Conservation (phyloP, 2,888 invertebrate species). For the Brenthis daphne region DNA sequence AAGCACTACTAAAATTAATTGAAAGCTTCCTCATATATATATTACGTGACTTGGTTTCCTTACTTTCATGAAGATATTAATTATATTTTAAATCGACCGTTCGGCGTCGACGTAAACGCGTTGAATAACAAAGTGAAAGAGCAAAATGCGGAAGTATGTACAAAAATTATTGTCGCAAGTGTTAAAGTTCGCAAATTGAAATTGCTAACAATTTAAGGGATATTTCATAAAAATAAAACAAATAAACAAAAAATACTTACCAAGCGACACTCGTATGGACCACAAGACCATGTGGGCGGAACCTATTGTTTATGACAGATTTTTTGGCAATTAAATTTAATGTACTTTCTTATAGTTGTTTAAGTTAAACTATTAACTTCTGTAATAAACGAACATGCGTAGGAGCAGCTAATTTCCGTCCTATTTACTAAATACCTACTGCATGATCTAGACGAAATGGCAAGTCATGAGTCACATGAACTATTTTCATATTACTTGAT, state of each 20-base stretch:
- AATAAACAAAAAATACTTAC: too few relatives aligned
- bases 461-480: constrained; percentile 37
- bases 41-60: constrained; percentile 6
- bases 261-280: too few relatives aligned
- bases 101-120: too few relatives aligned
- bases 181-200: too few relatives aligned
- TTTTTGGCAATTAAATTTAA: constrained; percentile 49
- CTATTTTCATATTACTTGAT: constrained; percentile 38
- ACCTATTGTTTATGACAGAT: constrained; percentile 34
- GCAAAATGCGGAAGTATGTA: too few relatives aligned
- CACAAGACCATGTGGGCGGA: not conserved
- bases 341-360: constrained; percentile 50
- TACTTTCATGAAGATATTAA: too few relatives aligned
- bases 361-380: constrained; percentile 47
- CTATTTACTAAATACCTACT: constrained; percentile 53
- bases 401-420: constrained; percentile 60
- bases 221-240: too few relatives aligned
- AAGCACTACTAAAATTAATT: too few relatives aligned
- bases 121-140: too few relatives aligned
- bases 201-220: too few relatives aligned
- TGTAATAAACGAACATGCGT: constrained; percentile 52
- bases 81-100: too few relatives aligned
- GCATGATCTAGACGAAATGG: constrained; percentile 50
- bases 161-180: too few relatives aligned
- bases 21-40: constrained; percentile 18